phyloP scores from a whole-genome alignment of 2,113 vertebrate species.

The Sceloporus undulatus region DNA sequence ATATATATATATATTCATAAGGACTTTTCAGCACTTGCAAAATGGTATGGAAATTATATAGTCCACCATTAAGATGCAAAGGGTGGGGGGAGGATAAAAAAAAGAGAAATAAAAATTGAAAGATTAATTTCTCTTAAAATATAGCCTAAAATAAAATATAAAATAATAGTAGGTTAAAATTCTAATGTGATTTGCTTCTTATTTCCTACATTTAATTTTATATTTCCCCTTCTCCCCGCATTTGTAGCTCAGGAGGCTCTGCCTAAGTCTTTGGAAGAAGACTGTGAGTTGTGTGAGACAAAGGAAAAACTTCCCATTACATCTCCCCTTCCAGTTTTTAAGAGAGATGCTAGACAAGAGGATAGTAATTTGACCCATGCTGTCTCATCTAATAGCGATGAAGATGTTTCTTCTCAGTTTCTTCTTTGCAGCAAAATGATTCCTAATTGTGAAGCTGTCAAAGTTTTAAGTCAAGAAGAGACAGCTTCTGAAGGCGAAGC shows the following conservation, averaged over 20 bases:
- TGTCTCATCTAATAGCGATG: background rate
- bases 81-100: background rate
- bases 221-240: background rate
- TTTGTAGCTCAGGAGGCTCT: conserved; percentile 8
- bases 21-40: background rate
- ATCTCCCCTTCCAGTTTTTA: background rate
- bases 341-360: background rate
- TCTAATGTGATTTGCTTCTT: background rate
- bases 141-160: too few species aligned
- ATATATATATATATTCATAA: background rate
- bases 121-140: too few species aligned
- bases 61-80: background rate
- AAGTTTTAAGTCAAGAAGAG: background rate
- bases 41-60: background rate
- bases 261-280: background rate
- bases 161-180: background rate
- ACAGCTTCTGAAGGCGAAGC: background rate
- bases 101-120: background rate
- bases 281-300: background rate
- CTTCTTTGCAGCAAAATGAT: background rate
- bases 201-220: background rate
- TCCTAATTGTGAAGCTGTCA: background rate
- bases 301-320: background rate
- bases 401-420: background rate
- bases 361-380: background rate